Base-by-base conservation (phyloP, 2,888 invertebrate genomes). In the Antitype chi region DNA sequence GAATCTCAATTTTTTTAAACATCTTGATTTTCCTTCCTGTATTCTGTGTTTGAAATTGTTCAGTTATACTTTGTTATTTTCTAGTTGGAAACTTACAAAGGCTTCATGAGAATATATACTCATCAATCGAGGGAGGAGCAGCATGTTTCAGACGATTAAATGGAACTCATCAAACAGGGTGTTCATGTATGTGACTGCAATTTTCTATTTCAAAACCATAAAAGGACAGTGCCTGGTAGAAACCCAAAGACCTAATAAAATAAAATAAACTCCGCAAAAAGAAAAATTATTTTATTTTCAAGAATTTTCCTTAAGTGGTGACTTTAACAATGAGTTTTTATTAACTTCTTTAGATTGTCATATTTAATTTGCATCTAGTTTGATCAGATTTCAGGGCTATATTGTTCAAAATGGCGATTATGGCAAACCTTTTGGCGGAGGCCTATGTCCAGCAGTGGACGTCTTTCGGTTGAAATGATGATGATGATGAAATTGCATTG, bases 151-250 rank as follows among this genome's bases (percentile, higher is more conserved):
- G 99, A 84, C 97, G 99, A 81, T 96, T 99, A 82, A 99, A 99
- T 97, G 99, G 98, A 77, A 99, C 99, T 20, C 99, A 99, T 96
- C 99, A 99, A 95, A 98, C 98, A 87, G 99, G 99, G 80, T 99
- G 99, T 94, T 98, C 98, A 71, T 99, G 99, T 99, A 97, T 97
- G 98, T 97, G 76, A 2, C 52, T 62, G 60, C 3, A 53, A 47
- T 7, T 2, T 67, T 71, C 11, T n/a, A 15, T 70, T 47, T 57
- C 6, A 32, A 57, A 32, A 32, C 32, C n/a, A 32, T 32, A 20
- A 15, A 25, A 32, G n/a, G 5, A 20, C 13, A n/a, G 3, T 67
- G 28, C 5, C 11, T 2, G 38, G 52, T 25, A 9, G 20, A 49
- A 38, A 76, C 23, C 25, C 8, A 38, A 9, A 25, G 9, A 49